These are phyloP conservation scores for Drosophila nannoptera DNA, from an alignment of 1,140 invertebrate species.

Conservation along the genomic window DNA sequence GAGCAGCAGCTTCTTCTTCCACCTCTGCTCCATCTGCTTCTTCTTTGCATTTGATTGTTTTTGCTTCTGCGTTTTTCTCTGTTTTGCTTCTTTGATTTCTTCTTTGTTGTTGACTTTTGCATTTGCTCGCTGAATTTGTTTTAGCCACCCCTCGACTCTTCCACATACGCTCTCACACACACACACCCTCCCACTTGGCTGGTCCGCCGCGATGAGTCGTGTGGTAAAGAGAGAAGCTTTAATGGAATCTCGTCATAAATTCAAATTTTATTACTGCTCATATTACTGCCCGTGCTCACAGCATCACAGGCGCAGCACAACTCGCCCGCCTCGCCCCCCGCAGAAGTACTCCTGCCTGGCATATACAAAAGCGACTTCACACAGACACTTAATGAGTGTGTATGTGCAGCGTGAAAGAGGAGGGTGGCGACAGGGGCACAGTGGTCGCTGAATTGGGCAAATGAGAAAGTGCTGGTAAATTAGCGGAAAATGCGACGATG, in stretches of 20 bases:
- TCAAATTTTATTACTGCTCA: slow-evolving; percentile 78
- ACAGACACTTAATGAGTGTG: neutral
- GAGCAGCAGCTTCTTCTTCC: slow-evolving; percentile 42
- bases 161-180: slow-evolving; percentile 20
- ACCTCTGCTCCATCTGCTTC: neutral
- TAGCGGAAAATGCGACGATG: slow-evolving; percentile 2
- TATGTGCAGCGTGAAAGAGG: neutral
- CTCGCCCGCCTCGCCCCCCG: slow-evolving; percentile 3
- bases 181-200: neutral
- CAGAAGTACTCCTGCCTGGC: slow-evolving; percentile 52
- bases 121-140: slow-evolving; percentile 57
- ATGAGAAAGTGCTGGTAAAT: slow-evolving; percentile 18
- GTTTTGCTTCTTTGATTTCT: slow-evolving; percentile 18
- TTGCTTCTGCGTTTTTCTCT: slow-evolving; percentile 37
- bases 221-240: slow-evolving; percentile 72
- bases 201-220: slow-evolving; percentile 46
- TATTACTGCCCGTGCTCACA: slow-evolving; percentile 64
- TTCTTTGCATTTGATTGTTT: slow-evolving; percentile 55
- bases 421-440: slow-evolving; percentile 7
- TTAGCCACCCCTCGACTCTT: slow-evolving; percentile 34
- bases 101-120: slow-evolving; percentile 33
- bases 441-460: slow-evolving; percentile 33
- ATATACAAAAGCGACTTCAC: slow-evolving; percentile 31
- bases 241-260: slow-evolving; percentile 79
- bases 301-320: slow-evolving; percentile 25